Percentiles rank a stretch among this genome's conserved stretches.
phyloP scores from a whole-genome alignment of 2,797 vertebrate species.

The Pantherophis vulpinus region DNA sequence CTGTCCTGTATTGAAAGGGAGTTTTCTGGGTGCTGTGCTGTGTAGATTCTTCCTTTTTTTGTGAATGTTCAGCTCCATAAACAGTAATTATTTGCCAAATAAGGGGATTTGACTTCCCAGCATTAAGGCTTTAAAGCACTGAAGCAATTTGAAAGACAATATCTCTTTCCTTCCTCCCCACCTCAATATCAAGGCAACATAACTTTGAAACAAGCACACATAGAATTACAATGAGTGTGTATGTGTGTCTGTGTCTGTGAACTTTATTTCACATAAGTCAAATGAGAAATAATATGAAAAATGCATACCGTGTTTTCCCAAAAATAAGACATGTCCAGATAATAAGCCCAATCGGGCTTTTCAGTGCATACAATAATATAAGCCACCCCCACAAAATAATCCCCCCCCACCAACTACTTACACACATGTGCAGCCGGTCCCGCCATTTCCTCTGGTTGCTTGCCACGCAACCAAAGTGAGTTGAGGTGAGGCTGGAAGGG shows the following conservation, averaged over 20 bases:
- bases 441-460: too few species aligned
- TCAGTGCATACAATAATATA: too few species aligned
- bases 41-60: background rate
- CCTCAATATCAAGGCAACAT: background rate
- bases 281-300: background rate
- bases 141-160: background rate
- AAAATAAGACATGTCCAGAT: too few species aligned
- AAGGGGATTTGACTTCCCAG: background rate
- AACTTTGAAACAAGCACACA: background rate
- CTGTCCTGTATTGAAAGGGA: background rate
- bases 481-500: too few species aligned
- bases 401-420: too few species aligned
- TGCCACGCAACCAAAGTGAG: too few species aligned
- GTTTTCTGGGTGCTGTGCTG: background rate
- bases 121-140: background rate
- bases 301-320: too few species aligned
- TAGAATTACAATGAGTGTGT: background rate
- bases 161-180: background rate
- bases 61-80: background rate
- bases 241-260: too few species aligned
- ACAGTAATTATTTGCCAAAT: background rate
- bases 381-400: too few species aligned
- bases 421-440: too few species aligned
- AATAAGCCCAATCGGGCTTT: too few species aligned
- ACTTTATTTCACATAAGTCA: background rate